Conservation (phyloP, 2,888 invertebrate genomes). For the Phasia obesa region DNA sequence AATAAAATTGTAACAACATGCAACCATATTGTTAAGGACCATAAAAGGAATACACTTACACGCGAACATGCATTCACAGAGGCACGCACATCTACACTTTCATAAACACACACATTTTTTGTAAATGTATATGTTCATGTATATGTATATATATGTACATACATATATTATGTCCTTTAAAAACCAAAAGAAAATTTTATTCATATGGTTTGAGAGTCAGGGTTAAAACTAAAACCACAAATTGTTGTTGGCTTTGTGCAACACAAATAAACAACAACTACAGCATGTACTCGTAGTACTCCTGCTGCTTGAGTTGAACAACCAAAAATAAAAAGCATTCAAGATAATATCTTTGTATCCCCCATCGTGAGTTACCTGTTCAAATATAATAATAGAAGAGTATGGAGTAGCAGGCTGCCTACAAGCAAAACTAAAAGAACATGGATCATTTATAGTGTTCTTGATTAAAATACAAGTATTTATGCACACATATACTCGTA, state of each 20-base stretch:
- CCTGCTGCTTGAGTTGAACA: constrained; percentile 4
- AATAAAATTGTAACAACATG: constrained; percentile 65
- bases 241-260: constrained; percentile 43
- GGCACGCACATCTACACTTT: not conserved
- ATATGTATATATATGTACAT: not conserved
- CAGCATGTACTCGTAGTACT: constrained; percentile 14
- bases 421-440: constrained; percentile 52
- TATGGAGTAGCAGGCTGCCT: constrained; percentile 20
- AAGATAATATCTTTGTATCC: constrained; percentile 18
- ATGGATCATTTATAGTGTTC: constrained; percentile 60
- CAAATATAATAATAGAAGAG: constrained; percentile 6
- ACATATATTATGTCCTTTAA: constrained; percentile 21
- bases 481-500: not conserved
- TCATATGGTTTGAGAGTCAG: constrained; percentile 63
- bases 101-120: too few relatives aligned
- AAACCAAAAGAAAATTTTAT: constrained; percentile 46
- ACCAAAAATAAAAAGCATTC: not conserved
- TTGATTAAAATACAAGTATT: constrained; percentile 46
- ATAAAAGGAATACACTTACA: constrained; percentile 3
- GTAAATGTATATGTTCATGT: too few relatives aligned
- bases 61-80: constrained; percentile 4
- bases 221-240: constrained; percentile 69
- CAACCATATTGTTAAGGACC: constrained; percentile 57
- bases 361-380: constrained; percentile 31
- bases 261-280: constrained; percentile 30